phyloP scores from a whole-genome alignment of 2,113 vertebrate genomes.

The Taurulus bubalis region DNA sequence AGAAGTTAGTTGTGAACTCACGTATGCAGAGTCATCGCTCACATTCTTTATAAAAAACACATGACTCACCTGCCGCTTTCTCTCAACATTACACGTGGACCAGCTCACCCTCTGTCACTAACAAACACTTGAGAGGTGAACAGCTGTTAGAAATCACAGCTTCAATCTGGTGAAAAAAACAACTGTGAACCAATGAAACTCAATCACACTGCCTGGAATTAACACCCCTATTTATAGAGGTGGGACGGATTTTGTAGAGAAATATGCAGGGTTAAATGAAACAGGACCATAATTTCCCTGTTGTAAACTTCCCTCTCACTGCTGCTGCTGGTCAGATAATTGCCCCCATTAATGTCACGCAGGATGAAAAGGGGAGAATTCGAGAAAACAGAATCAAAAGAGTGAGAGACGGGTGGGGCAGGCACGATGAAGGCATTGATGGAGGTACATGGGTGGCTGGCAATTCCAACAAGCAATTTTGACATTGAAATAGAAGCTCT shows the following conservation, averaged over 20 bases:
- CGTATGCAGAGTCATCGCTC: constrained; percentile 27
- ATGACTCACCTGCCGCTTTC: constrained; percentile 7
- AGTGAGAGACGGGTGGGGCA: constrained; percentile 31
- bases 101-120: constrained; percentile 3
- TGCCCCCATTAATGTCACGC: constrained; percentile 70
- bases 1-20: constrained; percentile 33
- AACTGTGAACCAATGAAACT: constrained; percentile 65
- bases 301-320: constrained; percentile 23
- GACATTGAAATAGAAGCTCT: constrained; percentile 70
- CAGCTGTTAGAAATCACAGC: constrained; percentile 81
- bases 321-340: constrained; percentile 74
- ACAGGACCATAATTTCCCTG: constrained; percentile 56
- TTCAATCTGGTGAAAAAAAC: constrained; percentile 67
- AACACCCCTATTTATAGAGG: constrained; percentile 82
- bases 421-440: constrained; percentile 53
- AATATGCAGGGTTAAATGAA: constrained; percentile 56
- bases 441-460: constrained; percentile 38
- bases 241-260: constrained; percentile 38
- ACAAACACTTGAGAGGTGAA: constrained; percentile 58
- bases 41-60: constrained; percentile 16
- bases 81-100: neutral
- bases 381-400: constrained; percentile 41
- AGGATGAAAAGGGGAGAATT: constrained; percentile 35
- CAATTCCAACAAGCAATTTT: constrained; percentile 66
- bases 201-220: constrained; percentile 81